Evolutionary conservation across 2,888 invertebrate species (phyloP), one percentile per base, ranked within the genome.

Genomic region (Cylindroiulus punctatus): DNA sequence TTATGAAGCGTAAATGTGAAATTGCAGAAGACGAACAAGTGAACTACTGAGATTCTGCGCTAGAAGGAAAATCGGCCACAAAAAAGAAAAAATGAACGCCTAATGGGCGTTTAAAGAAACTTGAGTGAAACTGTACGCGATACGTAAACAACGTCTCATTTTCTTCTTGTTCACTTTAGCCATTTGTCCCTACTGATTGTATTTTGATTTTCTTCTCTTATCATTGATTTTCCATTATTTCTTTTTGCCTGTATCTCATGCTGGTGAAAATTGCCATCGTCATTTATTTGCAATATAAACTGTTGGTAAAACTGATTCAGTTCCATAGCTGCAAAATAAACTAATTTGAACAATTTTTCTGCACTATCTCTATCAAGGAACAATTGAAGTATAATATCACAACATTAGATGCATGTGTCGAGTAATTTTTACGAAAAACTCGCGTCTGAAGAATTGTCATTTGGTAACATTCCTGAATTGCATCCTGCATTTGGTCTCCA

Each of bases 1-100:
- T 85, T 22, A 36, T 85, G 85, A 85, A 85, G 81, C 65, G 85
- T 4, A 85, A 85, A 85, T 47, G 81, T 42, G 85, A 85, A 85
- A 85, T 85, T 42, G 65, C 26, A 40, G 19, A 47, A 76, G 85
- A 85, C 30, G 44, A 65, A 52, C 65, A 85, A 44, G 47, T 30
- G 32, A 65, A 85, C 76, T 22, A 17, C 22, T 85, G 40, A 85
- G 17, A 19, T 19, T 17, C 47, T 47, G 47, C 47, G 17, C 47
- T 47, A 47, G 47, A 17, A 17, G 47, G 47, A 47, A 47, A 47
- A 47, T 47, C 47, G 47, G 47, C n/a, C 47, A 12, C 47, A 47
- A 47, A 47, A 40, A 47, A 47, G 47, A 47, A 47, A 47, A 12
- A 47, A 47, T 17, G 47, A 12, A 12, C 14, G 47, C 47, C 17